Evolutionary conservation across 2,113 vertebrate genomes (phyloP).

Genomic region (Amblyornis subalaris): DNA sequence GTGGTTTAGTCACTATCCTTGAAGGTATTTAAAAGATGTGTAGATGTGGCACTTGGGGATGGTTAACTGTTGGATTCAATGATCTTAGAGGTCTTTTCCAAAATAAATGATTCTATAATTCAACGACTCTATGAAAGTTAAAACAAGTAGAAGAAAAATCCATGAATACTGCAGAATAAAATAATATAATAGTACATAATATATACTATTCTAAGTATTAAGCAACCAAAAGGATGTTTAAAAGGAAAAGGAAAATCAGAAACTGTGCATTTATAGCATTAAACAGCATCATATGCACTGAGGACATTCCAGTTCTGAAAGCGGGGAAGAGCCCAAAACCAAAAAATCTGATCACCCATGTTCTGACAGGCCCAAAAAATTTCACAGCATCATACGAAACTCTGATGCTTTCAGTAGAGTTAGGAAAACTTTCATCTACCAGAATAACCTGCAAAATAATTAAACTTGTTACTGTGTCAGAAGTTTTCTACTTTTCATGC

Average conservation of each 20-base stretch:
- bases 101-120: neutral
- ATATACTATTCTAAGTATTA: neutral
- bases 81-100: neutral
- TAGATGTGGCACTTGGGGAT: neutral
- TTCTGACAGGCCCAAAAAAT: neutral
- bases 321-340: fast-evolving
- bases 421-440: neutral
- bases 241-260: neutral
- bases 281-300: neutral
- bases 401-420: neutral
- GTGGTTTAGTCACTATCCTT: neutral
- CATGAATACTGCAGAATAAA: neutral
- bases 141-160: neutral
- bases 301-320: neutral
- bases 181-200: neutral
- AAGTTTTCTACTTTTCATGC: constrained; percentile 10
- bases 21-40: neutral
- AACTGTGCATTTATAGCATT: neutral
- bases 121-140: neutral
- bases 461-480: neutral
- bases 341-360: neutral
- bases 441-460: neutral
- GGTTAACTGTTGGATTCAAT: neutral
- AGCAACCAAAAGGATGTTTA: neutral
- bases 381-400: neutral